Evolutionary conservation across 2,113 vertebrate species (phyloP).

Genomic region (Mirounga angustirostris): DNA sequence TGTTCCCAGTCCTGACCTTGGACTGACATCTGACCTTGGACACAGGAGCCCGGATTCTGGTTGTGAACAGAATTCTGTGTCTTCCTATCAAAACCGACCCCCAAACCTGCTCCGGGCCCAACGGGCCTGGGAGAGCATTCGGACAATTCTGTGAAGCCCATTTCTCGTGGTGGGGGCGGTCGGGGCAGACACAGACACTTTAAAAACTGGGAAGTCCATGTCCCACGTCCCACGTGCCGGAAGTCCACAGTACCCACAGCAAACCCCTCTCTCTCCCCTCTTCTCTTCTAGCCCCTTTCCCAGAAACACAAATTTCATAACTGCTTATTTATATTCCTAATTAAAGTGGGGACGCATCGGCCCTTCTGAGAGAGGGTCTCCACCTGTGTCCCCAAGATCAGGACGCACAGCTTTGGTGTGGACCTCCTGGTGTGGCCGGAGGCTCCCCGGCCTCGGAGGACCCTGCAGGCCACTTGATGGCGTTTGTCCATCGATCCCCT

Average conservation of each 20-base stretch:
- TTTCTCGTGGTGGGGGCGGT: too few species aligned
- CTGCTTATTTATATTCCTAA: background rate
- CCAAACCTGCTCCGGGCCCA: background rate
- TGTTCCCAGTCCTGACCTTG: background rate
- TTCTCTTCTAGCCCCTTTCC: background rate
- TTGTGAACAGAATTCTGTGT: background rate
- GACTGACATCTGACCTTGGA: background rate
- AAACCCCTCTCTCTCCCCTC: accelerated
- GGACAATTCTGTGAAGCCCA: background rate
- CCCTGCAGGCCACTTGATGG: accelerated
- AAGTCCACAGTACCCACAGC: background rate
- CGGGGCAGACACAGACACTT: background rate
- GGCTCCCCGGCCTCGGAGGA: background rate
- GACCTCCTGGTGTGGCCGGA: accelerated
- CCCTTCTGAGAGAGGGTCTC: background rate
- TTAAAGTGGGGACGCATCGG: background rate
- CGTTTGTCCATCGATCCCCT: background rate
- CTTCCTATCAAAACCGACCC: background rate
- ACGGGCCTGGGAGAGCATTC: background rate
- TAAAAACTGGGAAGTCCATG: background rate
- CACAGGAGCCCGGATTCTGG: background rate
- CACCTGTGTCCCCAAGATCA: accelerated
- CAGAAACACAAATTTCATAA: background rate
- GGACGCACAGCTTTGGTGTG: background rate
- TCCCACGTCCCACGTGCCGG: background rate